A percentile compares a stretch with the other conserved stretches of the same genome.
Conservation (phyloP, 2,113 vertebrate species). For the Calypte anna region DNA sequence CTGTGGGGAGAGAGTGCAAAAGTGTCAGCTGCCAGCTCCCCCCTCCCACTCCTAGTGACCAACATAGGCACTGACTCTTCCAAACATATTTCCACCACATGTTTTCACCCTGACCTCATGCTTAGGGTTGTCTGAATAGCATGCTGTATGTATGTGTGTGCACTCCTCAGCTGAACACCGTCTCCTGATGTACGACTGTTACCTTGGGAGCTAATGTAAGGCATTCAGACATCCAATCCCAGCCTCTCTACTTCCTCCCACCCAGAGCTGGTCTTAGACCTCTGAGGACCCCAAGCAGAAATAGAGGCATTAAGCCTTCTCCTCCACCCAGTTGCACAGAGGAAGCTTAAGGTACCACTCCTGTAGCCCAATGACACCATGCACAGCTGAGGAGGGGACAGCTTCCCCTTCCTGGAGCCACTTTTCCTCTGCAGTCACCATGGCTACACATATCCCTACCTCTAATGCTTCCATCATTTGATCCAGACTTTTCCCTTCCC, state of each 20-base stretch:
- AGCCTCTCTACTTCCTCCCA: not conserved
- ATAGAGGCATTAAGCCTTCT: not conserved
- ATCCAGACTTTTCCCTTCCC: not conserved
- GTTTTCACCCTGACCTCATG: slow-evolving; percentile 69
- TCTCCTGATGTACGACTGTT: slow-evolving; percentile 61
- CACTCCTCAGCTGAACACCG: slow-evolving; percentile 45
- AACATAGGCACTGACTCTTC: slow-evolving; percentile 46
- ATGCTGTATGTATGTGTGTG: slow-evolving; percentile 52
- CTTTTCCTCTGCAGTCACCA: not conserved
- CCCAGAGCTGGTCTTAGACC: not conserved
- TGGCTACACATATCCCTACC: not conserved
- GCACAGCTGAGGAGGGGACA: not conserved
- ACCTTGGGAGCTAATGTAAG: slow-evolving; percentile 43
- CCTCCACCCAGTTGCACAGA: fast-evolving
- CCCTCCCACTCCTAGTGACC: slow-evolving; percentile 49
- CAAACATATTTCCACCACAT: slow-evolving; percentile 76
- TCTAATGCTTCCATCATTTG: not conserved
- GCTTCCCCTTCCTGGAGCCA: not conserved
- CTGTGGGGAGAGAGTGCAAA: not conserved
- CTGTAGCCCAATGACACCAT: not conserved
- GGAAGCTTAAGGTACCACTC: not conserved
- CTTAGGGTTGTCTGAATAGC: slow-evolving; percentile 64
- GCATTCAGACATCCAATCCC: slow-evolving; percentile 9
- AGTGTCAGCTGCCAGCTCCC: slow-evolving; percentile 56
- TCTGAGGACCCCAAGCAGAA: not conserved